phyloP scores from a whole-genome alignment of 2,113 vertebrate species.

The Saguinus imperator region DNA sequence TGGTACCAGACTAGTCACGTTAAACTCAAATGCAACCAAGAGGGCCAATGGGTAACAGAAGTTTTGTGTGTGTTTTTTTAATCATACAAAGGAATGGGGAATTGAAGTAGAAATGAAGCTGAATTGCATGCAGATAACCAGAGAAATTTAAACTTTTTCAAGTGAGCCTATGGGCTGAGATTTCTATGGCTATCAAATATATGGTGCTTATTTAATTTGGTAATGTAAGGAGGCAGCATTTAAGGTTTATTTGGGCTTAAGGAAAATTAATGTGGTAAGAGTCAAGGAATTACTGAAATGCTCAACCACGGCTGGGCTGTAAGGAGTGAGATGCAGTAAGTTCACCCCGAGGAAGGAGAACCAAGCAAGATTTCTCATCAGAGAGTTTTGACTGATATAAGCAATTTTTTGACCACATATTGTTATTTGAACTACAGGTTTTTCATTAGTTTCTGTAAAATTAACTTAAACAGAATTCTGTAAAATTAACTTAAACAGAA shows the following conservation, averaged over 20 bases:
- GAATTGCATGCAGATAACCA: not conserved
- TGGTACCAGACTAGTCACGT: fast-evolving
- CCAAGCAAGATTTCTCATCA: not conserved
- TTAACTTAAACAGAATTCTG: not conserved
- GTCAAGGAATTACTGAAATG: not conserved
- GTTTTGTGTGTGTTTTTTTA: not conserved
- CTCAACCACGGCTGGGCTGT: fast-evolving
- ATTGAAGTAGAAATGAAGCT: not conserved
- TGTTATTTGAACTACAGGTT: not conserved
- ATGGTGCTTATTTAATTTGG: not conserved
- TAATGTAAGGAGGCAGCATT: not conserved
- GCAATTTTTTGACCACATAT: not conserved
- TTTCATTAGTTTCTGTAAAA: not conserved
- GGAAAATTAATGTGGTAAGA: not conserved
- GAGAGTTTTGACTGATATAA: not conserved
- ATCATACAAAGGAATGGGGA: not conserved
- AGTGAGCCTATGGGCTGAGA: not conserved
- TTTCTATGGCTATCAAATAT: not conserved
- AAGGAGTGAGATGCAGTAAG: not conserved
- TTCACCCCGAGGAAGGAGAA: not conserved
- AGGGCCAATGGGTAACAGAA: not conserved
- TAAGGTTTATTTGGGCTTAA: not conserved
- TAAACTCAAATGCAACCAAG: not conserved
- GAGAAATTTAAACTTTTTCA: not conserved
- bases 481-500: not conserved